Percentiles rank a stretch among this genome's conserved stretches.
These are phyloP conservation scores for Cephus pygmeus DNA, from an alignment of 2,888 invertebrate genomes.

Conservation along the genomic window DNA sequence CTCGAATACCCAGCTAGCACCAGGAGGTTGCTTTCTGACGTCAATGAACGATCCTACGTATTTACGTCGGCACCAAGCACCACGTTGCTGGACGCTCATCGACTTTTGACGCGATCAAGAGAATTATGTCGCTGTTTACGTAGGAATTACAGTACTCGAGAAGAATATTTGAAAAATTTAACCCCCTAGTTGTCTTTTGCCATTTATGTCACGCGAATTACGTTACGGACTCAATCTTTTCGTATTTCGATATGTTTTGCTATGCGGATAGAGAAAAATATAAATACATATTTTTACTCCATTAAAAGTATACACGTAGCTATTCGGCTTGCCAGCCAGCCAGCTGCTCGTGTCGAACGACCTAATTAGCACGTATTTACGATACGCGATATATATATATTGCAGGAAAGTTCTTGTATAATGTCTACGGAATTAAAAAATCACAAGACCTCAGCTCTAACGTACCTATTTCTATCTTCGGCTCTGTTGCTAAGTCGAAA, in stretches of 20 bases:
- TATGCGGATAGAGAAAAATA: background rate
- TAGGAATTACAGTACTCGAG: background rate
- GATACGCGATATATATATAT: constrained; percentile 16
- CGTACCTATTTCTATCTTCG: background rate
- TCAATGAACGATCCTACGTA: background rate
- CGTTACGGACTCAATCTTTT: background rate
- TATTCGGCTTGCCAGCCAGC: constrained; percentile 26
- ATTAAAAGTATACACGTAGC: constrained; percentile 19
- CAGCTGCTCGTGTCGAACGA: constrained; percentile 34
- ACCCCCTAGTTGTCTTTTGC: background rate
- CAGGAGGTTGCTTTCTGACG: background rate
- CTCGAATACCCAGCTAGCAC: constrained; percentile 1
- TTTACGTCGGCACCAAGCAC: background rate
- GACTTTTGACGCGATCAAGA: background rate
- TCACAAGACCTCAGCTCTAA: background rate
- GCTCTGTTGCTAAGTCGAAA: background rate
- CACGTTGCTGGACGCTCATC: background rate
- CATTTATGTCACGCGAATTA: background rate
- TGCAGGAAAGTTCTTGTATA: background rate
- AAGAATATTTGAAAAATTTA: background rate
- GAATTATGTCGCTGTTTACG: background rate
- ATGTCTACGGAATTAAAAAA: background rate
- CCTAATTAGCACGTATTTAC: constrained; percentile 37
- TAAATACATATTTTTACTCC: background rate
- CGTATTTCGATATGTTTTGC: background rate